Evolutionary conservation across 2,113 vertebrate species (phyloP), one percentile per base, ranked within the genome.

Genomic region (Cyprinodon variegatus): DNA sequence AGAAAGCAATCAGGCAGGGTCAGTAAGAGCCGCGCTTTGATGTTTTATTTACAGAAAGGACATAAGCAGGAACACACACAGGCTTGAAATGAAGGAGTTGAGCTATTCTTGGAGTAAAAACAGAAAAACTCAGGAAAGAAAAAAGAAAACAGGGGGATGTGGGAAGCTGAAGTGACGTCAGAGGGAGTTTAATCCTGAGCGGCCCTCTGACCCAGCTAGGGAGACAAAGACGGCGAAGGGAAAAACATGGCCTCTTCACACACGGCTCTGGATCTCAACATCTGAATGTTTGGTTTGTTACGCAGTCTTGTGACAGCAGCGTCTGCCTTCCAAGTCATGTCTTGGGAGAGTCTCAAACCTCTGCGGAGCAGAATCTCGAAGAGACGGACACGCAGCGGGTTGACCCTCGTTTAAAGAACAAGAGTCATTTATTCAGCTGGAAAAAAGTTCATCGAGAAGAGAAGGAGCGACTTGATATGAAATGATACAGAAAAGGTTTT

Each of bases 211-310:
- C 76, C 78, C 68, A 79, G 75, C 43, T 60, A 20, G 41, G 46
- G 60, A 73, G 72, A 63, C 73, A 67, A 11, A 61, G 22, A 22
- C 17, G 29, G 36, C 5, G 9, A 59, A 66, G 70, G 63, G 59
- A 57, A 68, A 76, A 71, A 74, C 76, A 78, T 37, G 78, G 83
- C 83, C 76, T 84, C 85, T 72, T 69, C 80, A 69, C 76, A 65
- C 45, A 73, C 29, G 29, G 82, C 82, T 84, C 50, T 64, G 80
- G 80, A 79, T 85, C 70, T 64, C 40, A 84, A 61, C 20, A 73
- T 85, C 62, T 90, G 89, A 91, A 84, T 90, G 89, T 88, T 89
- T 86, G 85, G 78, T 90, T 91, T 88, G 84, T 88, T 89, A 73
- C 40, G 53, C 68, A 70, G 88, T 93, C 91, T 91, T 89, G 89